Evolutionary conservation across 2,888 invertebrate species (phyloP).

Genomic region (Aphrophora alni): DNA sequence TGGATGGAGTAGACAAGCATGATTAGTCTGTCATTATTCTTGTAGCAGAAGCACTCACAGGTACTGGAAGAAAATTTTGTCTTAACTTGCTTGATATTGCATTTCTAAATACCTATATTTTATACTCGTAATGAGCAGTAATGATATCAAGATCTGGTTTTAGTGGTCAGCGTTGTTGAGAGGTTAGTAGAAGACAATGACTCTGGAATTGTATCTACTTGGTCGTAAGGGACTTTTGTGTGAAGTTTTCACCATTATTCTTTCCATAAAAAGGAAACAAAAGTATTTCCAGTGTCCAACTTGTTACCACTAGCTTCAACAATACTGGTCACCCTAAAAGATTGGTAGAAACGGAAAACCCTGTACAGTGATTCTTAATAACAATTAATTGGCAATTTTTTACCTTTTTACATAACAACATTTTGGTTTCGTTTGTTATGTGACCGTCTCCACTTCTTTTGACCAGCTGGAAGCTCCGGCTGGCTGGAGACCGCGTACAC

Average conservation of each 20-base stretch:
- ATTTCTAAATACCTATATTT: constrained; percentile 8
- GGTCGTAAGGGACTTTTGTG: background rate
- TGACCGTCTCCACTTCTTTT: too few relatives aligned
- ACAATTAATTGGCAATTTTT: too few relatives aligned
- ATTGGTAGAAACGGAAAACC: background rate
- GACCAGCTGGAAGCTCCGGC: too few relatives aligned
- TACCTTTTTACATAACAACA: too few relatives aligned
- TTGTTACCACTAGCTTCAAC: constrained; percentile 10
- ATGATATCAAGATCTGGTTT: background rate
- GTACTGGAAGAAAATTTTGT: constrained; percentile 31
- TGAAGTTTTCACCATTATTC: background rate
- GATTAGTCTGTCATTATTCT: background rate
- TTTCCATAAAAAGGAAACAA: background rate
- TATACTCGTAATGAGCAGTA: constrained; percentile 2
- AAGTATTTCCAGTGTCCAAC: constrained; percentile 25
- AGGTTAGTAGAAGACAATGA: background rate
- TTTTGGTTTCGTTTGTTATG: too few relatives aligned
- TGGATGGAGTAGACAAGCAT: constrained; percentile 25
- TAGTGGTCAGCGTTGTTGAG: constrained; percentile 17
- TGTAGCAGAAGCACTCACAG: constrained; percentile 13
- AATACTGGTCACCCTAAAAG: constrained; percentile 8
- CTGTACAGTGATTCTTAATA: background rate
- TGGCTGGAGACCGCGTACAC: too few relatives aligned
- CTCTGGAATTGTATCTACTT: constrained; percentile 14
- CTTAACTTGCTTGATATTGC: background rate